Conservation (phyloP, 2,888 invertebrate species). For the Fabriciana adippe region DNA sequence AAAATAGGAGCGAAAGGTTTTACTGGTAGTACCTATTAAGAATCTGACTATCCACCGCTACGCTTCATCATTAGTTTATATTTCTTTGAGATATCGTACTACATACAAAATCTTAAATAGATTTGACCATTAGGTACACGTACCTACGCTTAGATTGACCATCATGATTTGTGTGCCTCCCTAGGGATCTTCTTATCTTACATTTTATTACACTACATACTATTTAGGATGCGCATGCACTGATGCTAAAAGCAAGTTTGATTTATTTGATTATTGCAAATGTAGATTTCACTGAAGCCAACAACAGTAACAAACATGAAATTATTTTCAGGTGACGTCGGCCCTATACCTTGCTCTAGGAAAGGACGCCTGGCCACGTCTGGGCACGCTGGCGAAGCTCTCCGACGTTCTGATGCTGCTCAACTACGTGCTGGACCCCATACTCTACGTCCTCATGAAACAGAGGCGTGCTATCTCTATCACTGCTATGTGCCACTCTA, state of each 20-base stretch:
- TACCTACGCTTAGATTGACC: no score
- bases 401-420: conserved; percentile 90
- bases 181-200: no score
- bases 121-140: no score
- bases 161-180: no score
- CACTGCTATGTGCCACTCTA: conserved; percentile 55
- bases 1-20: no score
- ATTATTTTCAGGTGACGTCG: conserved; percentile 67
- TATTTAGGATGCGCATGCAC: no score
- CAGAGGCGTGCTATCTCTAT: conserved; percentile 55
- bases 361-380: conserved; percentile 51
- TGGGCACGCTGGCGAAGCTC: conserved; percentile 70
- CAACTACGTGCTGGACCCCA: conserved; percentile 91
- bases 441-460: conserved; percentile 90
- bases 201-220: no score
- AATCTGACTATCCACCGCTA: no score
- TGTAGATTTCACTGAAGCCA: background rate
- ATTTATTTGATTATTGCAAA: background rate
- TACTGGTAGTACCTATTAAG: no score
- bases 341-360: conserved; percentile 78
- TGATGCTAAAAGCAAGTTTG: background rate
- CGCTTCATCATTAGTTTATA: no score
- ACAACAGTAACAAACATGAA: background rate
- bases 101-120: no score
- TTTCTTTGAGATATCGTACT: no score